Percentiles rank a stretch among this genome's conserved stretches.
These are phyloP conservation scores for Tillus elongatus DNA, from an alignment of 2,888 invertebrate species.

Conservation along the genomic window DNA sequence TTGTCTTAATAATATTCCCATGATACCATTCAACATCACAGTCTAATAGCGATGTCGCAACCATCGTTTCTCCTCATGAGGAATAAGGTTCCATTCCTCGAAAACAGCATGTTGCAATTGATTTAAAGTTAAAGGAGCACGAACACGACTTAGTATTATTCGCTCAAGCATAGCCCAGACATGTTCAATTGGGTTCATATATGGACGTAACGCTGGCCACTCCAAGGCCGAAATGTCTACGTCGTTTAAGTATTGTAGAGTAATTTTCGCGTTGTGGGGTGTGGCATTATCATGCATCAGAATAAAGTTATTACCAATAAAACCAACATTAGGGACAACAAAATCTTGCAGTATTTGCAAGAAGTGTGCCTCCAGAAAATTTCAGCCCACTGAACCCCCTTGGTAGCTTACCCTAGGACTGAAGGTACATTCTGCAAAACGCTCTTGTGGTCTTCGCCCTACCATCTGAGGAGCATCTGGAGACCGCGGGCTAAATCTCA, in stretches of 20 bases:
- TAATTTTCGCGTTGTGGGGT: too few relatives aligned
- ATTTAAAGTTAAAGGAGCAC: constrained; percentile 10
- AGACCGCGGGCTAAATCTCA: too few relatives aligned
- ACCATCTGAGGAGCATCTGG: too few relatives aligned
- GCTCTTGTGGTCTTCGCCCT: too few relatives aligned
- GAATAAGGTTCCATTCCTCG: too few relatives aligned
- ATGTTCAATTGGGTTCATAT: constrained; percentile 14
- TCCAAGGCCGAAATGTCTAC: constrained; percentile 9
- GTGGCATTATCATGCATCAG: constrained; percentile 17
- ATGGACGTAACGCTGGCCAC: constrained; percentile 16
- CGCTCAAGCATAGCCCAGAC: too few relatives aligned
- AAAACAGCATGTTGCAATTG: too few relatives aligned
- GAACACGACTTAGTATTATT: constrained; percentile 8
- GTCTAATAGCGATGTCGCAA: too few relatives aligned
- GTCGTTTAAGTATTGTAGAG: constrained; percentile 12
- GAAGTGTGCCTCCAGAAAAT: constrained; percentile 12
- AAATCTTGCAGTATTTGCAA: not conserved
- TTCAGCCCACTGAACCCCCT: constrained; percentile 5
- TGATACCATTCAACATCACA: too few relatives aligned
- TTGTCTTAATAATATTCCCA: too few relatives aligned
- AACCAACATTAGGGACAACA: constrained; percentile 10
- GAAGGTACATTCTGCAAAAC: constrained; percentile 11
- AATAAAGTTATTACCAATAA: constrained; percentile 13
- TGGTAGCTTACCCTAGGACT: constrained; percentile 7
- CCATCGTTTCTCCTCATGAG: too few relatives aligned